These are phyloP conservation scores for Erethizon dorsatum DNA, from an alignment of 2,797 vertebrate genomes.

Conservation along the genomic window DNA sequence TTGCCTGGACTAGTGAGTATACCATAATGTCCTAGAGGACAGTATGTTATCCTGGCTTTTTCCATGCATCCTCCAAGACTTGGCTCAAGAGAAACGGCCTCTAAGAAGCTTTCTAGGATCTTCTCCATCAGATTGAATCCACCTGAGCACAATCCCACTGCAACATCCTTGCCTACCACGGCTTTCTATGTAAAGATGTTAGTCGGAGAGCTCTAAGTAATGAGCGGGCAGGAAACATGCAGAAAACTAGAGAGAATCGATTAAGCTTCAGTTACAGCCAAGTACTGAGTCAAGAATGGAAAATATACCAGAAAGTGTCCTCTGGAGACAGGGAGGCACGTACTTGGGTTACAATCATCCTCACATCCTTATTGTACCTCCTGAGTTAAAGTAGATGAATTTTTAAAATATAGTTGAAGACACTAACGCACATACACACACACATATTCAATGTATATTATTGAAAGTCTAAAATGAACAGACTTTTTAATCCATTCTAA, in stretches of 20 bases:
- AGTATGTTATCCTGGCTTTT: background rate
- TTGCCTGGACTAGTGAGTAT: background rate
- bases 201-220: background rate
- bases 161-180: background rate
- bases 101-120: background rate
- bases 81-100: constrained; percentile 17
- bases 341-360: background rate
- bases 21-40: background rate
- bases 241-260: background rate
- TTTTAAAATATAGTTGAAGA: background rate
- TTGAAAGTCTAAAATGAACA: constrained; percentile 28
- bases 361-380: background rate
- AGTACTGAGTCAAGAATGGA: background rate
- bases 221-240: background rate
- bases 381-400: constrained; percentile 29
- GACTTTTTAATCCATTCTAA: constrained; percentile 47
- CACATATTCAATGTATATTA: background rate
- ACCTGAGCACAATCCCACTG: background rate
- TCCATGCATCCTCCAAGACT: background rate
- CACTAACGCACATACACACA: background rate
- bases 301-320: background rate
- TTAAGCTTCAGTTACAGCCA: background rate
- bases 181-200: background rate
- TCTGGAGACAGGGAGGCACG: background rate
- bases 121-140: background rate